Base-by-base conservation (phyloP, 1,140 invertebrate genomes). In the Parasteatoda tepidariorum region DNA sequence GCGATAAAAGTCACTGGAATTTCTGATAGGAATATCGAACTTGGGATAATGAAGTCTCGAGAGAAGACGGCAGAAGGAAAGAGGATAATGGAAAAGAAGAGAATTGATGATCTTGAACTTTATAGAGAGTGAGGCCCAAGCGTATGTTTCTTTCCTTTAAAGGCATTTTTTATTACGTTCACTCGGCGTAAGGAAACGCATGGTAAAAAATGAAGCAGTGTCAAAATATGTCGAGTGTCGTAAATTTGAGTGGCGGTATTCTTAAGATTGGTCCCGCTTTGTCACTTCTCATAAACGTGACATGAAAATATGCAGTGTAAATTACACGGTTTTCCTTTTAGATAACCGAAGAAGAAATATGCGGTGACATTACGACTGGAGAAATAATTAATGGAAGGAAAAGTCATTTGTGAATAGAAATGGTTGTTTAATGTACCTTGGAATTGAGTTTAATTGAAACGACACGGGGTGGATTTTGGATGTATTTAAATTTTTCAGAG, bases 41-140 rank as follows among this genome's bases (percentile, higher is more conserved):
- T 78, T 78, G 64, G 22, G 38, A 33, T 78, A 78, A 78, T 78
- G 74, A 78, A 78, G 74, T 78, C 74, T 78, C 67, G 15, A 30
- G 33, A 31, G 71, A 22, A 31, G 68, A 18, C 30, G 4, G 5
- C 15, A 13, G n/a, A 57, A 71, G 24, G 48, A 26, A 22, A 26
- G 5, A 31, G 48, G n/a, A 59, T 76, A 76, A 76, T 76, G 59
- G 74, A 34, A 34, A 48, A 61, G 74, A 22, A 15, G 26, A 54
- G 38, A 66, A 78, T 78, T 64, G 74, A 78, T 78, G 74, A 66
- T 78, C 41, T 57, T 54, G 30, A 24, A 59, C n/a, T n/a, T 59
- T 59, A 59, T 59, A 22, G 74, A 62, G 34, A n/a, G 61, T 66
- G 31, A 62, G 26, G 34, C 38, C 48, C 24, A 22, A 48, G 34